Conservation (phyloP, 2,113 vertebrate genomes). For the Indicator indicator region DNA sequence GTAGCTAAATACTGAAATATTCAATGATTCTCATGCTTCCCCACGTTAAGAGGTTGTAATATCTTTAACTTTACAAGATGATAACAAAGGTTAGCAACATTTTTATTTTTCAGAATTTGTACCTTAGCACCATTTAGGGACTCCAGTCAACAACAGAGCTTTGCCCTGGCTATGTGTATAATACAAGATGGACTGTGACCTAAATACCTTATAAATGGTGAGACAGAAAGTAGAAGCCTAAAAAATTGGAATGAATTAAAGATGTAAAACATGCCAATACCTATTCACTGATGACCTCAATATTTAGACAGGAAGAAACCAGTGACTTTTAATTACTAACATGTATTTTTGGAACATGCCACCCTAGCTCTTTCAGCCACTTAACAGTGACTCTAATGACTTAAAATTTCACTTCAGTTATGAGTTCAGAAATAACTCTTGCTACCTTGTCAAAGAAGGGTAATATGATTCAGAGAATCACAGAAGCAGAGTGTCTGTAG, state of each 20-base stretch:
- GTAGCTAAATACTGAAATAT: not conserved
- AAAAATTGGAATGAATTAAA: not conserved
- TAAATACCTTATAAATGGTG: not conserved
- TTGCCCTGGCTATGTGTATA: not conserved
- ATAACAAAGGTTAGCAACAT: not conserved
- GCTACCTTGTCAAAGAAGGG: not conserved
- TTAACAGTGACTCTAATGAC: not conserved
- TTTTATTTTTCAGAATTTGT: not conserved
- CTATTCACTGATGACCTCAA: not conserved
- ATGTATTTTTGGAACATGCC: rapidly evolving
- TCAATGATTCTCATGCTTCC: not conserved
- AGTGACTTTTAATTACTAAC: not conserved
- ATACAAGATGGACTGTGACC: not conserved
- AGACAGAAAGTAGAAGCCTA: not conserved
- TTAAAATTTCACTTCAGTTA: not conserved
- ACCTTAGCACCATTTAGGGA: not conserved
- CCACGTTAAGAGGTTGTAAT: not conserved
- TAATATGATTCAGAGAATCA: not conserved
- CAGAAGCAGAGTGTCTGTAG: not conserved
- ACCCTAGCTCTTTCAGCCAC: not conserved
- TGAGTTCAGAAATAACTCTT: not conserved
- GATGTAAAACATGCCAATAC: not conserved
- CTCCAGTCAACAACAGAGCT: not conserved
- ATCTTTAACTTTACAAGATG: not conserved
- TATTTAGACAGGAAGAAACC: not conserved